Percentiles rank a stretch among this genome's conserved stretches.
Evolutionary conservation across 2,888 invertebrate species (phyloP).

Genomic region (Branchellion lobata): DNA sequence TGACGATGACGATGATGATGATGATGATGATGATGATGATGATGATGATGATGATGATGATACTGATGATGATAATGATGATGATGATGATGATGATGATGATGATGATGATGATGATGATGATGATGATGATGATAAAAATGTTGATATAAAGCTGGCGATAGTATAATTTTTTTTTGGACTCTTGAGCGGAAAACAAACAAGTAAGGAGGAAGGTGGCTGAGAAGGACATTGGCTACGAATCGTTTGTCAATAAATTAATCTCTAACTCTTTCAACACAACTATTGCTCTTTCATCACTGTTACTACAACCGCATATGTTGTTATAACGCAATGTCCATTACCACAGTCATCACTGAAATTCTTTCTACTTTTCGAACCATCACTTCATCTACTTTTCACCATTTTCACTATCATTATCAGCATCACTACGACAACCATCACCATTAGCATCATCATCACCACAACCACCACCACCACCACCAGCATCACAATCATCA

Average conservation of each 20-base stretch:
- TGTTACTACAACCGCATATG: no score
- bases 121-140: background rate
- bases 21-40: slow-evolving; percentile 43
- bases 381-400: background rate
- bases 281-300: no score
- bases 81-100: slow-evolving; percentile 35
- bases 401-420: no score
- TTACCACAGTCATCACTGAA: no score
- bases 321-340: no score
- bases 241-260: no score
- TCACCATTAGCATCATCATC: background rate
- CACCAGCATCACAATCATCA: background rate
- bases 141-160: no score
- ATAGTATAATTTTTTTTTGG: no score
- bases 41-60: slow-evolving; percentile 42
- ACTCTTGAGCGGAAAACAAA: no score
- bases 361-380: background rate
- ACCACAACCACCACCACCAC: background rate
- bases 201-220: no score
- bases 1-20: slow-evolving; percentile 35
- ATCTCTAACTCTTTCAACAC: no score
- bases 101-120: slow-evolving; percentile 43
- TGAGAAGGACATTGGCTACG: no score
- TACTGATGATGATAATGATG: slow-evolving; percentile 8
- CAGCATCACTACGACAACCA: slow-evolving; percentile 8